Percentiles rank a stretch among this genome's conserved stretches.
Conservation (phyloP, 2,888 invertebrate species). For the Exephanes ischioxanthus region DNA sequence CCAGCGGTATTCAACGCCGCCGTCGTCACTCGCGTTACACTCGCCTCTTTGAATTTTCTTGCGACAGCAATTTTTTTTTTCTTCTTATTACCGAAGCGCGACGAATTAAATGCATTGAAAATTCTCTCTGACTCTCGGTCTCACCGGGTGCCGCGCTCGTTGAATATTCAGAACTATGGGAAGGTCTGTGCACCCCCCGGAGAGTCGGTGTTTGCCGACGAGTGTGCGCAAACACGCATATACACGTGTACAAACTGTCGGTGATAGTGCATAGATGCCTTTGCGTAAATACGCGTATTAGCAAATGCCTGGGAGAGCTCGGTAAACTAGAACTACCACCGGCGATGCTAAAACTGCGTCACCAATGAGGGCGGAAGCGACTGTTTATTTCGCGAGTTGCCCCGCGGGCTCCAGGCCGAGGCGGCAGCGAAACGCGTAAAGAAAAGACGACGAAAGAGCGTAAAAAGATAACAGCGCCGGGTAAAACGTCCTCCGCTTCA, state of each 20-base stretch:
- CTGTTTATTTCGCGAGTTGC: constrained; percentile 19
- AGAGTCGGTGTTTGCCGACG: constrained; percentile 37
- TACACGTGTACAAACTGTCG: constrained; percentile 36
- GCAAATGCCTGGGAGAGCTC: constrained; percentile 19
- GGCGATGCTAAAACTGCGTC: background rate
- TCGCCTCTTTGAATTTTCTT: constrained; percentile 17
- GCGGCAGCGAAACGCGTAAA: constrained; percentile 45
- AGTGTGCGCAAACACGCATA: constrained; percentile 23
- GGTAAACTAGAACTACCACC: constrained; percentile 15
- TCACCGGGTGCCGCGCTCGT: constrained; percentile 68
- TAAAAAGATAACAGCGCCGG: constrained; percentile 36
- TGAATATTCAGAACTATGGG: constrained; percentile 75
- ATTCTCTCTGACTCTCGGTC: constrained; percentile 44
- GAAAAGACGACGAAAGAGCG: constrained; percentile 33
- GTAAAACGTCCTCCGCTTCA: background rate
- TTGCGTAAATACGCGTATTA: constrained; percentile 46
- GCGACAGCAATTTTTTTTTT: background rate
- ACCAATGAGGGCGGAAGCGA: background rate
- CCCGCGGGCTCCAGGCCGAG: constrained; percentile 5
- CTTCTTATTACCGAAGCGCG: background rate
- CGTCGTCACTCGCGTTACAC: background rate
- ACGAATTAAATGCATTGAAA: constrained; percentile 38
- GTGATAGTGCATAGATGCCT: constrained; percentile 10
- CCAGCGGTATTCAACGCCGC: constrained; percentile 43
- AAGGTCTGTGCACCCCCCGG: constrained; percentile 57